These are phyloP conservation scores for Hedychridium roseum DNA, from an alignment of 2,888 invertebrate species.

Conservation along the genomic window DNA sequence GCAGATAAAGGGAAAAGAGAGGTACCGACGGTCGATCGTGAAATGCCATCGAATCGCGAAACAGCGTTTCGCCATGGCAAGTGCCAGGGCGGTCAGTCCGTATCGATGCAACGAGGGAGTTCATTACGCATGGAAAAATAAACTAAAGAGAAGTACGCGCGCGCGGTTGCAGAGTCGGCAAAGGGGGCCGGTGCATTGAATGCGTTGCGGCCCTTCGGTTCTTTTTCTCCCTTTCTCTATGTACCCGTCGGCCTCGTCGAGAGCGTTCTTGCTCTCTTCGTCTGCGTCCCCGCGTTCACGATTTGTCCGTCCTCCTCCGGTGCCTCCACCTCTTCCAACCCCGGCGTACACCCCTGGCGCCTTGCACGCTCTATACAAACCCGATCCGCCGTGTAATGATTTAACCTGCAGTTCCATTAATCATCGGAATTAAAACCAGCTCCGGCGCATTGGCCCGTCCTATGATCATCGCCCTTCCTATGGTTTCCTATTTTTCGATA, in stretches of 20 bases:
- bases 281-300: slow-evolving; percentile 7
- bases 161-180: no score
- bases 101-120: slow-evolving; percentile 29
- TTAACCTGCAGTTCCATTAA: slow-evolving; percentile 50
- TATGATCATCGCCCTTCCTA: no score
- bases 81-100: slow-evolving; percentile 15
- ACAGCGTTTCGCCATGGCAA: slow-evolving; percentile 26
- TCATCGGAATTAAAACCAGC: slow-evolving; percentile 48
- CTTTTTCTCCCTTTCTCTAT: slow-evolving; percentile 9
- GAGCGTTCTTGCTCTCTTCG: slow-evolving; percentile 8
- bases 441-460: no score
- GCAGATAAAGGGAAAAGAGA: slow-evolving; percentile 15
- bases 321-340: slow-evolving; percentile 13
- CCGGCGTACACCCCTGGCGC: slow-evolving; percentile 3
- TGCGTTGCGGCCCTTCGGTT: slow-evolving; percentile 23
- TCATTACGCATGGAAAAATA: slow-evolving; percentile 9
- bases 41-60: slow-evolving; percentile 38
- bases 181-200: no score
- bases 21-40: slow-evolving; percentile 23
- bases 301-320: background rate
- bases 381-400: slow-evolving; percentile 51
- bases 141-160: no score
- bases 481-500: no score
- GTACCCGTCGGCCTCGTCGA: slow-evolving; percentile 18
- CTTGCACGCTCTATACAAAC: slow-evolving; percentile 20